Evolutionary conservation across 2,888 invertebrate genomes (phyloP), one percentile per base, ranked within the genome.

Genomic region (Tetramorium bicarinatum): DNA sequence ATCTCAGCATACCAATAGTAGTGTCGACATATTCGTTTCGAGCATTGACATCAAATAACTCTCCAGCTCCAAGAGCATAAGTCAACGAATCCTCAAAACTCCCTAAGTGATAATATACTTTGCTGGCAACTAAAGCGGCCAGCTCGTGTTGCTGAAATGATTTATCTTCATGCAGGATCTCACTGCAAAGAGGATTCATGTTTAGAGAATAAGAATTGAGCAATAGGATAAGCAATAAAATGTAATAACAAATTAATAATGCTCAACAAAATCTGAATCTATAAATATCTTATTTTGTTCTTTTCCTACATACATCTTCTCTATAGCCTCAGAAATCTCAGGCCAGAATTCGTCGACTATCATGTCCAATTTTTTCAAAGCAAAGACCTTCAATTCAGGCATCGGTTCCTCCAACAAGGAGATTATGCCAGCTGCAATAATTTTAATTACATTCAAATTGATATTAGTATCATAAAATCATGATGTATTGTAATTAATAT

Each of bases 291-390:
- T 21, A 6, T 21, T 47, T 18, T 62, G 7, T 38, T 61, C 54
- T 52, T 25, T 56, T 44, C n/a, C 67, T 66, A 95, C 96, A 95
- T 95, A 97, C 97, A 99, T 99, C 95, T 99, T 99, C 93, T 98
- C 98, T 91, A 99, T 98, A 18, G 99, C 98, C 95, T 99, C 99
- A 0, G 99, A 99, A 91, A 99, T 99, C 96, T 99, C 99, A 11
- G 99, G 98, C 99, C 99, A 99, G 95, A 99, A 99, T 94, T 99
- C 98, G 95, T 99, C 99, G 0, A 99, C 99, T 92, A 99, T 98
- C 93, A 97, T 96, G 95, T 99, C 98, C 92, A 99, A 96, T 94
- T 99, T 99, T 93, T 97, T 97, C 92, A 99, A 95, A 21, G 99
- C 99, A 95, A 99, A 99, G 41, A 98, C 97, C 95, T 99, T 99